Evolutionary conservation across 53 echinoderm and acorn worm species (phyloP).

Genomic region (Echinometra lucunter): DNA sequence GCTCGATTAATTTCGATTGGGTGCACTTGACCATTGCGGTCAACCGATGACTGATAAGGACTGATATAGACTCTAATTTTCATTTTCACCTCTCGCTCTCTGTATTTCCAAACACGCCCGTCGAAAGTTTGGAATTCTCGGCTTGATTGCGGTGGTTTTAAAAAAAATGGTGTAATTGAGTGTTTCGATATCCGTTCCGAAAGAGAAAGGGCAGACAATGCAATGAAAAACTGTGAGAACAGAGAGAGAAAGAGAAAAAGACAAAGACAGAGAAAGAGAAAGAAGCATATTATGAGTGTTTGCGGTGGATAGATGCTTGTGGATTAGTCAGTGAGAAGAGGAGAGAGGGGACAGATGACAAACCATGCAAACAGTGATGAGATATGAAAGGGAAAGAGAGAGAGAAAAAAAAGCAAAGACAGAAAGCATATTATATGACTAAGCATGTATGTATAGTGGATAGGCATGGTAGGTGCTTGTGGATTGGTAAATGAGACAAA

Average conservation of each 20-base stretch:
- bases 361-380: neutral
- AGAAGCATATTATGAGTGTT: neutral
- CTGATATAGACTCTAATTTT: neutral
- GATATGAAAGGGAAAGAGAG: neutral
- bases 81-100: constrained; percentile 22
- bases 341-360: neutral
- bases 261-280: neutral
- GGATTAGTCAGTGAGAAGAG: neutral
- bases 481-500: neutral
- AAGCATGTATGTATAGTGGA: too few species aligned
- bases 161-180: neutral
- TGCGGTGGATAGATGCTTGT: neutral
- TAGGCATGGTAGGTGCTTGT: too few species aligned
- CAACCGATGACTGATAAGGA: neutral
- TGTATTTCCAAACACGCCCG: neutral
- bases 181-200: neutral
- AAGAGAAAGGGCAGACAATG: neutral
- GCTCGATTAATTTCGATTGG: constrained; percentile 12
- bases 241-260: neutral
- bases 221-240: neutral
- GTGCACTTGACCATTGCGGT: constrained; percentile 20
- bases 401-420: neutral
- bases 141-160: neutral
- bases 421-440: too few species aligned
- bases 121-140: neutral